Conservation (phyloP, 2,888 invertebrate genomes). For the Cheilosia soror region DNA sequence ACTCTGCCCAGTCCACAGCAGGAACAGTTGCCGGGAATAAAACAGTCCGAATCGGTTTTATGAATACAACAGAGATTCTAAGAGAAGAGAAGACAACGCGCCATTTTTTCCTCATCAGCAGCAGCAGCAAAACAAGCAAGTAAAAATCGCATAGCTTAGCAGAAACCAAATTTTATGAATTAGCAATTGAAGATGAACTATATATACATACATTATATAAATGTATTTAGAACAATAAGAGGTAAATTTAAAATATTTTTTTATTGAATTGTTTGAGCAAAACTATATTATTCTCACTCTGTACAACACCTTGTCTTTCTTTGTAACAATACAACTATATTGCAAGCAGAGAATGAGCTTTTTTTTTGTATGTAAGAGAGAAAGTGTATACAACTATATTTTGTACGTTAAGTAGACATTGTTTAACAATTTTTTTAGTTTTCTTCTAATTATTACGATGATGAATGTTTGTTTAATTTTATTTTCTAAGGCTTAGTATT, state of each 20-base stretch:
- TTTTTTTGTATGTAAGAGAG: conserved; percentile 14
- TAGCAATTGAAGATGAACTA: conserved; percentile 49
- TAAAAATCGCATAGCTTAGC: conserved; percentile 61
- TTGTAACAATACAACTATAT: conserved; percentile 18
- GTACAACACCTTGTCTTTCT: conserved; percentile 37
- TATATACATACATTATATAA: conserved; percentile 42
- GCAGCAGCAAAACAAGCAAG: conserved; percentile 49
- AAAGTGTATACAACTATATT: conserved; percentile 43
- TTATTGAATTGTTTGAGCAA: conserved; percentile 51
- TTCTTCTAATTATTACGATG: conserved; percentile 30
- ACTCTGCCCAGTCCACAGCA: conserved; percentile 88
- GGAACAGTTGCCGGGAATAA: conserved; percentile 76
- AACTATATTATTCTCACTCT: conserved; percentile 43
- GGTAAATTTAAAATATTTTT: conserved; percentile 65
- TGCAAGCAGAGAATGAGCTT: conserved; percentile 3
- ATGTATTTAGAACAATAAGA: conserved; percentile 51
- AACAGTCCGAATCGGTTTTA: conserved; percentile 73
- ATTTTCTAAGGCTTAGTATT: conserved; percentile 50
- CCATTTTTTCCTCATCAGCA: conserved; percentile 49
- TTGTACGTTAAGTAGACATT: conserved; percentile 63
- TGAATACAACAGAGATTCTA: conserved; percentile 64
- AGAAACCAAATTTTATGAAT: conserved; percentile 55
- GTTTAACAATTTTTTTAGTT: conserved; percentile 52
- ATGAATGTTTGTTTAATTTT: conserved; percentile 55
- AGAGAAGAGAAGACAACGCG: conserved; percentile 4